Percentiles rank a stretch among this genome's conserved stretches.
Evolutionary conservation across 2,888 invertebrate genomes (phyloP).

Genomic region (Hemicrepidius hirtus): DNA sequence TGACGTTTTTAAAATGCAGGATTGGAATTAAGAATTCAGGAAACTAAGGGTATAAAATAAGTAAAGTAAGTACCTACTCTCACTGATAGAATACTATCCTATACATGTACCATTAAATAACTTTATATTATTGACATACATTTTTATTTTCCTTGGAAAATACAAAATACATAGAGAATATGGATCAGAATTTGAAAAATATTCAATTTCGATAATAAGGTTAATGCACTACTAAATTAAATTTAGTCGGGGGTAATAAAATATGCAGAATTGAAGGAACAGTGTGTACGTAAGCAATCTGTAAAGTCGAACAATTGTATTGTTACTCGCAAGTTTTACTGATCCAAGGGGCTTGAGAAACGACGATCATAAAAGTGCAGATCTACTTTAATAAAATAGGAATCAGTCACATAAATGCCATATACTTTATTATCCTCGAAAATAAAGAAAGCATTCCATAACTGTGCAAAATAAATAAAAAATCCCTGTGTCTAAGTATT

Average conservation of each 20-base stretch:
- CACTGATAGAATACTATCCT: no score
- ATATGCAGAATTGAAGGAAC: conserved; percentile 16
- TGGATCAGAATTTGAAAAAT: no score
- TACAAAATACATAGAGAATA: no score
- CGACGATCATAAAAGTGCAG: conserved; percentile 60
- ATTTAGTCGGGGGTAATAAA: conserved; percentile 10
- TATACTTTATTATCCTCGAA: conserved; percentile 66
- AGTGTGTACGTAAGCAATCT: conserved; percentile 19
- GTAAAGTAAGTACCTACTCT: no score
- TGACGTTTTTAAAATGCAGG: no score
- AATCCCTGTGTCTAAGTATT: conserved; percentile 67
- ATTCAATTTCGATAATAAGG: neutral
- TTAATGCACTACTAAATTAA: conserved; percentile 19
- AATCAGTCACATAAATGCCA: conserved; percentile 67
- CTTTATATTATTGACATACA: no score
- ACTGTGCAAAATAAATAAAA: conserved; percentile 66
- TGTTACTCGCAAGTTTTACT: conserved; percentile 54
- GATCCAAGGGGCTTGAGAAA: conserved; percentile 54
- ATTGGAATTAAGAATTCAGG: no score
- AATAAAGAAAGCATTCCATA: conserved; percentile 66
- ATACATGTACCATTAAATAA: no score
- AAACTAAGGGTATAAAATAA: no score
- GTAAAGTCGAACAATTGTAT: conserved; percentile 52
- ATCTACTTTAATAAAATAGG: conserved; percentile 67
- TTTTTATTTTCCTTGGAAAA: no score